phyloP scores from a whole-genome alignment of 2,113 vertebrate species.

The Columbina picui region DNA sequence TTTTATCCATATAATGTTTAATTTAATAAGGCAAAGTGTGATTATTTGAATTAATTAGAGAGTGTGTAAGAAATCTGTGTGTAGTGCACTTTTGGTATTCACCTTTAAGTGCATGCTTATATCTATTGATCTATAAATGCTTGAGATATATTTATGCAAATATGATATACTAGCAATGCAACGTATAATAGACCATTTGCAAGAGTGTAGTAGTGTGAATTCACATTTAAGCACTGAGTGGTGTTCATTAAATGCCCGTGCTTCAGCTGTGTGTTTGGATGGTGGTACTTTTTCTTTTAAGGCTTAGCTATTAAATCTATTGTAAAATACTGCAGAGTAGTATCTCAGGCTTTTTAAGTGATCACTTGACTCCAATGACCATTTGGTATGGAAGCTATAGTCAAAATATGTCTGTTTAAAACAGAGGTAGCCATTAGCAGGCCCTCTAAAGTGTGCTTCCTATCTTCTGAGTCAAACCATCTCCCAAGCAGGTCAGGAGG shows the following conservation, averaged over 20 bases:
- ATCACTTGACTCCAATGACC: slow-evolving; percentile 19
- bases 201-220: slow-evolving; percentile 40
- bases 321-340: slow-evolving; percentile 32
- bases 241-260: not conserved
- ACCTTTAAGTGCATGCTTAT: slow-evolving; percentile 48
- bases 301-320: slow-evolving; percentile 25
- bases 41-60: slow-evolving; percentile 66
- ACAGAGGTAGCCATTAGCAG: slow-evolving; percentile 37
- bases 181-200: slow-evolving; percentile 37
- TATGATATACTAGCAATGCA: slow-evolving; percentile 21
- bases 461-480: not conserved
- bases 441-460: not conserved
- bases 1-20: slow-evolving; percentile 49
- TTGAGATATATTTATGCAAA: slow-evolving; percentile 59
- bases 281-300: slow-evolving; percentile 2
- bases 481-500: not conserved
- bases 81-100: slow-evolving; percentile 46
- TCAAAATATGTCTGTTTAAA: slow-evolving; percentile 46
- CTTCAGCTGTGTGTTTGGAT: slow-evolving; percentile 15
- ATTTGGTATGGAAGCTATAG: slow-evolving; percentile 9
- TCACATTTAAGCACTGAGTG: slow-evolving; percentile 8
- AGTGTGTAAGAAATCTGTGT: slow-evolving; percentile 9
- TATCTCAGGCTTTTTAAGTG: slow-evolving; percentile 31
- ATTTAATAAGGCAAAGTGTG: slow-evolving; percentile 55
- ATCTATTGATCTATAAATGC: slow-evolving; percentile 55